Evolutionary conservation across 2,888 invertebrate species (phyloP).

Genomic region (Argyra leucocephala): DNA sequence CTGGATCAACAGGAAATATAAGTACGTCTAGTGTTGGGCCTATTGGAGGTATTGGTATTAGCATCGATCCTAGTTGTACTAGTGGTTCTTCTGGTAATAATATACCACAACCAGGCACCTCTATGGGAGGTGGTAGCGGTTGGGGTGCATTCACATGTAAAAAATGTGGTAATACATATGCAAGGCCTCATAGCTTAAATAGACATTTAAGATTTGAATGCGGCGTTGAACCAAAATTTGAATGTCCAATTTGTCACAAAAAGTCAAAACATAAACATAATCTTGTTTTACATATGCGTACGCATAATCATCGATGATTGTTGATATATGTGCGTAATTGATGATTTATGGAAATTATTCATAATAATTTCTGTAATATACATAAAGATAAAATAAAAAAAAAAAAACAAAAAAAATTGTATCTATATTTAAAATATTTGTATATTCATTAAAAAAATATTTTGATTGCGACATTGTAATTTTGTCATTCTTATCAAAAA

Average conservation of each 20-base stretch:
- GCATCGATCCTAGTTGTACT: constrained; percentile 23
- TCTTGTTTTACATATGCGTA: constrained; percentile 45
- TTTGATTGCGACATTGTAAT: background rate
- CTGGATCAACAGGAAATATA: constrained; percentile 20
- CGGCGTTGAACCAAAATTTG: constrained; percentile 52
- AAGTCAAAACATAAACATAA: constrained; percentile 47
- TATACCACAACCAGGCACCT: constrained; percentile 11
- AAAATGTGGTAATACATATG: constrained; percentile 51
- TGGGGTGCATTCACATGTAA: constrained; percentile 45
- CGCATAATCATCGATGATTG: constrained; percentile 45
- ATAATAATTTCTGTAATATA: background rate
- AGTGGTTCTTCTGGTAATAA: constrained; percentile 18
- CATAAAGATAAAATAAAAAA: constrained; percentile 13
- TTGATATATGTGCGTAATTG: constrained; percentile 19
- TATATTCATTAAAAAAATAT: background rate
- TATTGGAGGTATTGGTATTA: constrained; percentile 19
- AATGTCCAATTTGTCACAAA: constrained; percentile 53
- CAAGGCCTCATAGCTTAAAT: constrained; percentile 48
- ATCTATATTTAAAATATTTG: background rate
- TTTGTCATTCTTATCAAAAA: constrained; percentile 8
- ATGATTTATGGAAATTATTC: constrained; percentile 12
- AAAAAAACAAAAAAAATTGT: constrained; percentile 14
- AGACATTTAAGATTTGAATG: constrained; percentile 53
- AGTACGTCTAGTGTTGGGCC: constrained; percentile 24
- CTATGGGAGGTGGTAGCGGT: constrained; percentile 23